Evolutionary conservation across 2,113 vertebrate genomes (phyloP), one percentile per base, ranked within the genome.

Genomic region (Amia ocellicauda): DNA sequence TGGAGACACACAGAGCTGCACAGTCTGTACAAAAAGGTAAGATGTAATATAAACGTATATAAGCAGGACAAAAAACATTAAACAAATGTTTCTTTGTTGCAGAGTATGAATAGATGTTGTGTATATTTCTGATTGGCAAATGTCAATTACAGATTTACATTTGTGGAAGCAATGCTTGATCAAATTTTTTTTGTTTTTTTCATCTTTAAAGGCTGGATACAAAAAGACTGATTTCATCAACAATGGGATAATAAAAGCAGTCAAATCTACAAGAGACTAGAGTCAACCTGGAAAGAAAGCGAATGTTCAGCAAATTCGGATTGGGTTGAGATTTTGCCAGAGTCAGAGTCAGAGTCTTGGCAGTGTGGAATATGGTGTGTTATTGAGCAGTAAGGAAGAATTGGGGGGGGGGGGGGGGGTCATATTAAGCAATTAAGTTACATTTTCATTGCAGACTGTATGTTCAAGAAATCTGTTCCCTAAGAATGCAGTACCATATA

Each of bases 191-290:
- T 60, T 62, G 2, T 50, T 58, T 63, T 22, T 63, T 43, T 74
- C 14, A 42, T 78, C 79, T 83, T 1, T 67, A 67, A 73, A 98
- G 95, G 77, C 83, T 63, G 87, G 91, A 19, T 94, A 89, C 59
- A 94, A 87, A 83, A 98, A 94, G 83, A 45, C 76, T 0, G 88
- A 93, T 82, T 98, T 98, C 71, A 69, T 97, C 82, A 98, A 98
- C 66, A 78, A 53, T 31, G 81, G 82, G 58, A 97, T 90, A 19
- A 78, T 85, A 19, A 96, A 85, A 82, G 91, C 89, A 26, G 88
- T 91, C 55, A 91, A 89, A 73, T 88, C 89, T 1, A 64, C 86
- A 1, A 80, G 74, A 73, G 86, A 90, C 66, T 89, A 52, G 77
- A 28, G 14, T n/a, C n/a, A n/a, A n/a, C n/a, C n/a, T n/a, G n/a